Percentiles rank a stretch among this genome's conserved stretches.
phyloP scores from a whole-genome alignment of 2,888 invertebrate genomes.

The Conops quadrifasciatus region DNA sequence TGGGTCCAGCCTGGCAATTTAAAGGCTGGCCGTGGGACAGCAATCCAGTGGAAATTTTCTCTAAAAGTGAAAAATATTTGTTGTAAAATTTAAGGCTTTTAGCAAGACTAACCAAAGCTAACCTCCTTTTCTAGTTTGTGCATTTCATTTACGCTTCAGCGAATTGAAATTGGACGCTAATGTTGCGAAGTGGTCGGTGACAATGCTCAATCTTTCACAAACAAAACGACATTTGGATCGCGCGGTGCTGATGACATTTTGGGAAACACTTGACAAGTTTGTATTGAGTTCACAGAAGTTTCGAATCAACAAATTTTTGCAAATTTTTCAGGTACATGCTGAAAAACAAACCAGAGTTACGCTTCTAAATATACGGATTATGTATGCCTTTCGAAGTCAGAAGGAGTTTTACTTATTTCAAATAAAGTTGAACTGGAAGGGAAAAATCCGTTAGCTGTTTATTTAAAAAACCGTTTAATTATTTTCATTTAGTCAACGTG shows the following conservation, averaged over 20 bases:
- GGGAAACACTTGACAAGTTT: constrained; percentile 96
- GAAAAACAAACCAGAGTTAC: constrained; percentile 63
- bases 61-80: constrained; percentile 77
- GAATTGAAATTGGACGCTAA: constrained; percentile 95
- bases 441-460: no score
- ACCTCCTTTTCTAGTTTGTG: constrained; percentile 77
- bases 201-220: constrained; percentile 88
- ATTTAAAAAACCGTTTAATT: no score
- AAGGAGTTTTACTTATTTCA: no score
- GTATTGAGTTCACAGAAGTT: constrained; percentile 52
- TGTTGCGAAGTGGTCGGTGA: constrained; percentile 97
- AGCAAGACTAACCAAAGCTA: neutral
- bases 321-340: constrained; percentile 59
- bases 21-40: constrained; percentile 99
- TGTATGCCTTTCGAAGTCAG: neutral
- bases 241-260: constrained; percentile 93
- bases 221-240: constrained; percentile 96
- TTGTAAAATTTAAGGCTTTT: constrained; percentile 36
- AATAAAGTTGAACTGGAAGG: no score
- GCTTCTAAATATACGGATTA: constrained; percentile 55
- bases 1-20: constrained; percentile 99
- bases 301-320: neutral
- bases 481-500: no score
- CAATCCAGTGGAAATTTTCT: constrained; percentile 97
- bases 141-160: constrained; percentile 96